These are phyloP conservation scores for Leucoraja ocellata DNA, from an alignment of 2,797 vertebrate species.

Conservation along the genomic window DNA sequence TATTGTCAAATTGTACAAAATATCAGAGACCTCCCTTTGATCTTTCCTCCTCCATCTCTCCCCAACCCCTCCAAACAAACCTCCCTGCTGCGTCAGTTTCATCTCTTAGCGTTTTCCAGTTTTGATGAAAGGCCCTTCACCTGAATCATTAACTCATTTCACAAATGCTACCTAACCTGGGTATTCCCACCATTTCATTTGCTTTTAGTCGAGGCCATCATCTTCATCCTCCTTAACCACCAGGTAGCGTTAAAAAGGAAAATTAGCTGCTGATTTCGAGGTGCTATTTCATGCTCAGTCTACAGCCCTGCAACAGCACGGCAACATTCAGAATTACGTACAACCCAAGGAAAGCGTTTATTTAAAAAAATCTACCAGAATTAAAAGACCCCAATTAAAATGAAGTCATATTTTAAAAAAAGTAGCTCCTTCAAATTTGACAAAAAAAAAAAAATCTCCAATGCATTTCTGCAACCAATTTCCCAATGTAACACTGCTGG, in stretches of 20 bases:
- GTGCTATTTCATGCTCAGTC: background rate
- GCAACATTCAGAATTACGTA: background rate
- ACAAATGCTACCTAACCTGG: no score
- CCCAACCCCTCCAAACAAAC: no score
- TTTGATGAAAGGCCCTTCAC: no score
- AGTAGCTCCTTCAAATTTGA: background rate
- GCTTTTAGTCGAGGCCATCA: no score
- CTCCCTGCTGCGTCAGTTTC: no score
- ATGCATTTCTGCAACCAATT: background rate
- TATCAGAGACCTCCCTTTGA: no score
- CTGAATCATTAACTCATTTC: no score
- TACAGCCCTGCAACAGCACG: background rate
- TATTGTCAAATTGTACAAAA: no score
- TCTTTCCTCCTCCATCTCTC: no score
- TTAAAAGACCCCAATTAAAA: constrained; percentile 31
- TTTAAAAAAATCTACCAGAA: constrained; percentile 27
- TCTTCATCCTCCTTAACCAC: background rate
- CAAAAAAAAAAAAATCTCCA: constrained; percentile 17
- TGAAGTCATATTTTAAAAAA: background rate
- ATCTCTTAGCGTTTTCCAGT: no score
- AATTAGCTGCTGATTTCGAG: background rate
- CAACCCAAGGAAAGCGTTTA: background rate
- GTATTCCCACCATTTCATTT: no score
- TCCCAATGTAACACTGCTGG: background rate
- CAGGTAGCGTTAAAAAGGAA: background rate